Base-by-base conservation (phyloP, 2,797 vertebrate genomes). In the Molothrus aeneus region DNA sequence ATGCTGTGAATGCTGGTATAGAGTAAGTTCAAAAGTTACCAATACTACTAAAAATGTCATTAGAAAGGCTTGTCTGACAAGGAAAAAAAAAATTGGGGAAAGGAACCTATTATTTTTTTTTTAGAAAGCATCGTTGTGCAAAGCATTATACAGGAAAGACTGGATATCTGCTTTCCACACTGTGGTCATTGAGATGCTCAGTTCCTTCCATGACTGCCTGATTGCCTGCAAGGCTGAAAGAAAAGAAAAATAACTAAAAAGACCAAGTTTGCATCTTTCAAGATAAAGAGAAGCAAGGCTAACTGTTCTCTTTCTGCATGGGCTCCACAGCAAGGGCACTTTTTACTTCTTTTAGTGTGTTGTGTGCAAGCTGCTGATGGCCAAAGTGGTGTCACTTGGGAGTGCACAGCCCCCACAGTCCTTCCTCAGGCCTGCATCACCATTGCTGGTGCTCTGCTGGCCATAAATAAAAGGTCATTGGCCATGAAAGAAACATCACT, bases 341-440 rank as follows among this genome's bases (percentile, higher is more conserved):
- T 1, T 87, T 84, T 54, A 5, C 16, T 80, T 36, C 42, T 77
- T 73, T 94, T 34, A 45, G 6, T 8, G 38, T 40, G 15, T 34
- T 59, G 40, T 86, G 59, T 32, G 68, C 61, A 80, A 61, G 65
- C 47, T 74, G 24, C 57, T 72, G 57, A 24, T 4, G 3, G 26
- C 36, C 50, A 68, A 40, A 68, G 32, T 2, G 2, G 8, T 60
- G 56, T 43, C 22, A 11, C 65, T n/a, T 15, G 40, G 57, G 24
- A 65, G 32, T 5, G 1, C 11, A 3, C 2, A 56, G 65, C 56
- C 43, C 56, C 42, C 4, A 0, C 2, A 31, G 40, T 9, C 4
- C 2, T 26, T 80, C 59, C 81, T 31, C 19, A 4, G 60, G 48
- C 64, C 64, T 31, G 42, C 7, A 4, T 18, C 75, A 14, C 32